phyloP scores from a whole-genome alignment of 2,113 vertebrate genomes.

The Coreoperca whiteheadi region DNA sequence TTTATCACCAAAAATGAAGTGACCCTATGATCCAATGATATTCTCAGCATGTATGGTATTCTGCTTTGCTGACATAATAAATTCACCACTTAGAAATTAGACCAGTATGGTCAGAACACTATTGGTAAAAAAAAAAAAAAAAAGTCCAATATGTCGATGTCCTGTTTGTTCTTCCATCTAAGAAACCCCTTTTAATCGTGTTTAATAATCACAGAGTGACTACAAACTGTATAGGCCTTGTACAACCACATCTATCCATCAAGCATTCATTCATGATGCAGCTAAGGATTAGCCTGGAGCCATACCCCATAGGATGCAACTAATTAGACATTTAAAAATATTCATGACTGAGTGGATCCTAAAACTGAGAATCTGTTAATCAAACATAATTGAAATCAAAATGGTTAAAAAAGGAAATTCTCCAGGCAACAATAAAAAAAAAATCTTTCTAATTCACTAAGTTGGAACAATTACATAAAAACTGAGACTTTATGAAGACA shows the following conservation, averaged over 20 bases:
- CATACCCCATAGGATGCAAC: neutral
- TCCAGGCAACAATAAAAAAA: neutral
- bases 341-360: neutral
- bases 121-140: too few relatives aligned
- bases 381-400: conserved; percentile 1
- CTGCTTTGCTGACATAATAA: neutral
- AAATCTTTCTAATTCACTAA: neutral
- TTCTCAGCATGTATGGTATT: neutral
- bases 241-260: conserved; percentile 5
- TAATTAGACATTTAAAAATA: conserved; percentile 23
- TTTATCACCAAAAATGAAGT: neutral
- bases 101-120: neutral
- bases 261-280: neutral
- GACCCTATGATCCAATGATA: neutral
- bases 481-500: neutral
- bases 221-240: neutral
- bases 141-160: neutral
- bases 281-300: conserved; percentile 13
- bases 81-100: neutral
- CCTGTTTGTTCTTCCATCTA: neutral
- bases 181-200: neutral
- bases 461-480: neutral
- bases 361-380: neutral
- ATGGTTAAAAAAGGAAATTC: neutral
- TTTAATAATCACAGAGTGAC: neutral